Evolutionary conservation across 2,888 invertebrate genomes (phyloP).

Genomic region (Aspidapion aeneum): DNA sequence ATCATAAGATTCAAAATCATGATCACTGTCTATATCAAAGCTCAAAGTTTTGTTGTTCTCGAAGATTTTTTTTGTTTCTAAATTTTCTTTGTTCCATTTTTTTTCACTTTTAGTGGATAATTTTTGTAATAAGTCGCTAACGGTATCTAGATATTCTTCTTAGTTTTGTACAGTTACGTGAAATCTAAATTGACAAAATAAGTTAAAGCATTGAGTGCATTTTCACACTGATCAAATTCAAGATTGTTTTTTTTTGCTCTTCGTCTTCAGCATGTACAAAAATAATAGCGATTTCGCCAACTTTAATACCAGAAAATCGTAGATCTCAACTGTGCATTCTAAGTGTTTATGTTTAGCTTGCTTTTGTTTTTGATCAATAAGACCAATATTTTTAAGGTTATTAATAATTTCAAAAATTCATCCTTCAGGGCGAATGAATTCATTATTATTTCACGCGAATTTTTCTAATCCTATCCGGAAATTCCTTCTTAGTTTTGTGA

Average conservation of each 20-base stretch:
- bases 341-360: conserved; percentile 57
- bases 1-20: conserved; percentile 81
- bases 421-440: too few species aligned
- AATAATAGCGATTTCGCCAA: conserved; percentile 62
- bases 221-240: conserved; percentile 58
- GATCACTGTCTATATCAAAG: conserved; percentile 71
- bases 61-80: conserved; percentile 17
- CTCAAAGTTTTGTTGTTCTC: conserved; percentile 34
- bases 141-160: conserved; percentile 27
- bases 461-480: too few species aligned
- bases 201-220: conserved; percentile 52
- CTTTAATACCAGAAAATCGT: conserved; percentile 70
- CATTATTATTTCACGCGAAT: too few species aligned
- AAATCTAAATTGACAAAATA: conserved; percentile 44
- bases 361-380: conserved; percentile 33
- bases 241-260: conserved; percentile 50
- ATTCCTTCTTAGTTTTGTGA: too few species aligned
- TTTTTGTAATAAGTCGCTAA: conserved; percentile 24
- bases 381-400: conserved; percentile 46
- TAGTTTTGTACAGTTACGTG: conserved; percentile 37
- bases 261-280: conserved; percentile 44
- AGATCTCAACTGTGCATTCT: conserved; percentile 59
- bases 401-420: conserved; percentile 59
- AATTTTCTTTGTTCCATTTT: conserved; percentile 30
- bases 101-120: conserved; percentile 18